Evolutionary conservation across 2,888 invertebrate genomes (phyloP).

Genomic region (Neelides folsomi): DNA sequence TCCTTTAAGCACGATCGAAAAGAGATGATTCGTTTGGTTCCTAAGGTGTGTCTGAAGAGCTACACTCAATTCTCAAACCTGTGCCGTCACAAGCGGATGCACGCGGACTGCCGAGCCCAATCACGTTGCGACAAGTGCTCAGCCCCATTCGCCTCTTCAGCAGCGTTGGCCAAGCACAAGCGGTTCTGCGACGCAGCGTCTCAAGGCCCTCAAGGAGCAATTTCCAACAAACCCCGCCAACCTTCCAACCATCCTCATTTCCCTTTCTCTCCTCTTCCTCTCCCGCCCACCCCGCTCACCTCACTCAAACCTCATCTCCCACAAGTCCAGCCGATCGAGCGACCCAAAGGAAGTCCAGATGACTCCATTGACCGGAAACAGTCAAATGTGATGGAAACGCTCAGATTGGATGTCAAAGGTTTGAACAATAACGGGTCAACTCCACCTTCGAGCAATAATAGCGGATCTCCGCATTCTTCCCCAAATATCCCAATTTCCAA

Average conservation of each 20-base stretch:
- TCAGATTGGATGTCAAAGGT: slow-evolving; percentile 6
- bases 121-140: slow-evolving; percentile 90
- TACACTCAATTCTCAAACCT: slow-evolving; percentile 99
- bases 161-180: slow-evolving; percentile 88
- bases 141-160: slow-evolving; percentile 80
- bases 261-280: slow-evolving; percentile 34
- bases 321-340: slow-evolving; percentile 16
- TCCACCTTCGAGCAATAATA: slow-evolving; percentile 17
- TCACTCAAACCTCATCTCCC: slow-evolving; percentile 23
- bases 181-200: slow-evolving; percentile 74
- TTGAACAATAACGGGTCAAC: slow-evolving; percentile 4
- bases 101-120: slow-evolving; percentile 83
- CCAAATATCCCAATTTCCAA: slow-evolving; percentile 17
- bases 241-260: slow-evolving; percentile 37
- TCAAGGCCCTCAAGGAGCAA: neutral
- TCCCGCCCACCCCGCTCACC: slow-evolving; percentile 36
- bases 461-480: slow-evolving; percentile 22
- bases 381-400: slow-evolving; percentile 1
- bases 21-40: no score
- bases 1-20: neutral
- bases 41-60: slow-evolving; percentile 77
- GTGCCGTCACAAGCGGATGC: slow-evolving; percentile 99
- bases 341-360: slow-evolving; percentile 16
- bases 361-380: neutral
- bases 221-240: slow-evolving; percentile 8